phyloP scores from a whole-genome alignment of 2,888 invertebrate genomes.

The Drosophila merina region DNA sequence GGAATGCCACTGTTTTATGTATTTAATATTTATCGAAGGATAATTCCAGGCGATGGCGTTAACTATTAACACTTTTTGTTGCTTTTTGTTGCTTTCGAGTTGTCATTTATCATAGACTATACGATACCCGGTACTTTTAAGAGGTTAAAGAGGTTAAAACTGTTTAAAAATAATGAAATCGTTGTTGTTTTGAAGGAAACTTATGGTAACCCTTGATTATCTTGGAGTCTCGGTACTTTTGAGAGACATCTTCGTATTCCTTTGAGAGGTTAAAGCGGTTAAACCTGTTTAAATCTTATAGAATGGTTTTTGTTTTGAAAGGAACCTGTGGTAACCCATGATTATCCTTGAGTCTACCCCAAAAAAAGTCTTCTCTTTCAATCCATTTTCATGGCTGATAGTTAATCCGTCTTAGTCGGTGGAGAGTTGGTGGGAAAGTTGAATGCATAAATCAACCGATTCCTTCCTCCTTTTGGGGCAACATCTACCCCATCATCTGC shows the following conservation, averaged over 20 bases:
- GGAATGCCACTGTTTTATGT: neutral
- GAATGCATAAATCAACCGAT: constrained; percentile 54
- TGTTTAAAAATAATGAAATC: no score
- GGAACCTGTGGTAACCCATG: neutral
- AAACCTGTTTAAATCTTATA: neutral
- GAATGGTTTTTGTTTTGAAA: neutral
- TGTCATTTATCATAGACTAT: no score
- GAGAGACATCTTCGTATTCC: no score
- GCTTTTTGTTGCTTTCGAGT: no score
- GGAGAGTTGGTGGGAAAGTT: constrained; percentile 26
- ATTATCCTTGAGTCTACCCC: neutral
- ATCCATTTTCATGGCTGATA: constrained; percentile 4
- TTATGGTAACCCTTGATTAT: no score
- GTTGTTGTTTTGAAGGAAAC: no score
- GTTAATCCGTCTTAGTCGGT: constrained; percentile 28
- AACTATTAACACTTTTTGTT: neutral
- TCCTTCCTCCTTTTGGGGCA: neutral
- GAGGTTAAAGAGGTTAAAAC: no score
- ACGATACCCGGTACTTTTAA: no score
- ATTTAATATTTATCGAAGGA: neutral
- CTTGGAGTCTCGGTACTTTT: no score
- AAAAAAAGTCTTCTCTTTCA: neutral
- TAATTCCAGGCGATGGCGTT: neutral
- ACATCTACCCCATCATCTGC: no score
- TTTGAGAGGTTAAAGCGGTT: no score